Percentiles rank a stretch among this genome's conserved stretches.
Conservation (phyloP, 2,113 vertebrate genomes). For the Glaucomys volans region DNA sequence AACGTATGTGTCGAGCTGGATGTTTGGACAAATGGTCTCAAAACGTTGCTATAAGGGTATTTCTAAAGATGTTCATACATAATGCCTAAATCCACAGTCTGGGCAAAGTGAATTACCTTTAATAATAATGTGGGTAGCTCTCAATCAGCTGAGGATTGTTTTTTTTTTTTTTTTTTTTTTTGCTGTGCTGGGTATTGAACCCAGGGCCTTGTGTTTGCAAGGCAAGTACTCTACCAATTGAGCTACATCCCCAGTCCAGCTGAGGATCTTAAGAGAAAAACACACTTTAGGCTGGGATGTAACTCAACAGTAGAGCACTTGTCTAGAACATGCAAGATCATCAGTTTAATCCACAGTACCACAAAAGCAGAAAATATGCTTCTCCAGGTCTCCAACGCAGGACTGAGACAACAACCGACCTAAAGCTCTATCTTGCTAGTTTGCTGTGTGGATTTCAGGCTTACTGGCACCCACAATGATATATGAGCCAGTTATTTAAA, state of each 20-base stretch:
- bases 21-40: background rate
- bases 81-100: background rate
- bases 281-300: too few species aligned
- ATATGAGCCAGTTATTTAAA: background rate
- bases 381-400: background rate
- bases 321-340: too few species aligned
- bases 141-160: background rate
- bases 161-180: too few species aligned
- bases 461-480: fast-evolving
- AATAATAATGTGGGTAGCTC: background rate
- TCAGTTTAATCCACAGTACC: too few species aligned
- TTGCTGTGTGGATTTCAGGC: background rate
- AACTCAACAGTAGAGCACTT: too few species aligned
- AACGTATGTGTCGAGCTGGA: background rate
- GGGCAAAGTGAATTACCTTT: background rate
- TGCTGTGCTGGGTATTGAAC: too few species aligned
- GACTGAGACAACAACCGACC: background rate
- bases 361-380: background rate
- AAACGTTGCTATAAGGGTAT: background rate
- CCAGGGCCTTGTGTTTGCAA: too few species aligned
- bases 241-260: too few species aligned
- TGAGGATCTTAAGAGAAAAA: background rate
- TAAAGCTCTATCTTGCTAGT: background rate
- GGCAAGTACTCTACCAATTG: too few species aligned
- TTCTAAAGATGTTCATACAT: background rate